phyloP scores from a whole-genome alignment of 1,140 invertebrate species.

The Drosophila truncata region DNA sequence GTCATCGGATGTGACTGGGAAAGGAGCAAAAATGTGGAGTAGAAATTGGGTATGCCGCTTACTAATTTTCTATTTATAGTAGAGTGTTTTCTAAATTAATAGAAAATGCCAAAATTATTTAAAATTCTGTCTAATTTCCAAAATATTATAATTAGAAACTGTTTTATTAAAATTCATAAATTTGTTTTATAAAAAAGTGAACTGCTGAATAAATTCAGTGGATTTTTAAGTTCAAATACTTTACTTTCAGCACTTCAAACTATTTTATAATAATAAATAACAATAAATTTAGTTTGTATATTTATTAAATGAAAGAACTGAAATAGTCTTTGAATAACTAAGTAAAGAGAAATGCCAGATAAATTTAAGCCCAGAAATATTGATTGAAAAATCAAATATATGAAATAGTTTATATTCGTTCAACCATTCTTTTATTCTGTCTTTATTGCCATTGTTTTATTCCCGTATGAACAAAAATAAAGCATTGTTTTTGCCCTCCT shows the following conservation, averaged over 20 bases:
- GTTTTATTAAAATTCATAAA: no score
- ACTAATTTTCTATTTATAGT: conserved; percentile 16
- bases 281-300: no score
- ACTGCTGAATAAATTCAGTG: no score
- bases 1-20: background rate
- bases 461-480: conserved; percentile 13
- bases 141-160: no score
- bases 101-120: no score
- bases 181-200: no score
- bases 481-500: conserved; percentile 14
- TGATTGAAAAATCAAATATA: conserved; percentile 4
- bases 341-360: background rate
- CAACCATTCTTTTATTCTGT: background rate
- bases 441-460: conserved; percentile 26
- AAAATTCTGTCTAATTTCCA: no score
- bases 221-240: no score
- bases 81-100: background rate
- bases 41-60: background rate
- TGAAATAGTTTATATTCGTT: background rate
- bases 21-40: background rate
- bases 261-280: no score
- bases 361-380: background rate
- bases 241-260: no score
- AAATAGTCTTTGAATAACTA: background rate
- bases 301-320: no score